These are phyloP conservation scores for Sebastolobus altivelis DNA, from an alignment of 2,797 vertebrate species.

Conservation along the genomic window DNA sequence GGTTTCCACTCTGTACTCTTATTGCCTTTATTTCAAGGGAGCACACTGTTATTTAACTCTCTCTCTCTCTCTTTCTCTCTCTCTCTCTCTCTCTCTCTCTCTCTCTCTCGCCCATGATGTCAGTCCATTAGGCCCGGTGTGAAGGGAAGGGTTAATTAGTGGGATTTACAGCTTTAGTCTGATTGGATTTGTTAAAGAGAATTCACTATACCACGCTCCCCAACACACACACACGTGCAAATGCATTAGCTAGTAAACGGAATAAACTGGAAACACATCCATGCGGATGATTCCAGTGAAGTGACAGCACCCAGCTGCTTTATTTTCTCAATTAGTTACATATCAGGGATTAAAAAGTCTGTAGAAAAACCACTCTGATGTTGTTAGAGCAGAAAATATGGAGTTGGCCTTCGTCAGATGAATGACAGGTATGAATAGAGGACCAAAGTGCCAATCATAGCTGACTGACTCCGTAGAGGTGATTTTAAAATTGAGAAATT, in stretches of 20 bases:
- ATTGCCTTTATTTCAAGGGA: neutral
- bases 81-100: neutral
- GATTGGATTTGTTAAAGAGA: constrained; percentile 69
- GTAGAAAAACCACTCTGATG: constrained; percentile 31
- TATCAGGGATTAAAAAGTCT: constrained; percentile 56
- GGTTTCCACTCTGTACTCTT: constrained; percentile 1
- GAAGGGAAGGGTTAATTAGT: constrained; percentile 73
- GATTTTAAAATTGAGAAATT: neutral
- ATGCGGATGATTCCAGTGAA: constrained; percentile 28
- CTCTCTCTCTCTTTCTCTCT: neutral
- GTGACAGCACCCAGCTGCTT: constrained; percentile 33
- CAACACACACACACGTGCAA: neutral
- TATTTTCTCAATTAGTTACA: constrained; percentile 56
- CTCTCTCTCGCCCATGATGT: constrained; percentile 11
- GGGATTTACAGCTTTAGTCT: constrained; percentile 66
- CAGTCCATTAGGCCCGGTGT: constrained; percentile 61
- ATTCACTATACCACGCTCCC: neutral
- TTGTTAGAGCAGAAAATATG: constrained; percentile 47
- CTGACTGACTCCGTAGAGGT: neutral
- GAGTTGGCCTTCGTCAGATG: constrained; percentile 27
- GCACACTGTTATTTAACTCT: neutral
- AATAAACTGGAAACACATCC: constrained; percentile 19
- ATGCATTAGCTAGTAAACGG: constrained; percentile 20
- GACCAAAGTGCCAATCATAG: constrained; percentile 48
- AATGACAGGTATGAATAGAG: constrained; percentile 48